Evolutionary conservation across 2,113 vertebrate genomes (phyloP), one percentile per base, ranked within the genome.

Genomic region (Amblyornis subalaris): DNA sequence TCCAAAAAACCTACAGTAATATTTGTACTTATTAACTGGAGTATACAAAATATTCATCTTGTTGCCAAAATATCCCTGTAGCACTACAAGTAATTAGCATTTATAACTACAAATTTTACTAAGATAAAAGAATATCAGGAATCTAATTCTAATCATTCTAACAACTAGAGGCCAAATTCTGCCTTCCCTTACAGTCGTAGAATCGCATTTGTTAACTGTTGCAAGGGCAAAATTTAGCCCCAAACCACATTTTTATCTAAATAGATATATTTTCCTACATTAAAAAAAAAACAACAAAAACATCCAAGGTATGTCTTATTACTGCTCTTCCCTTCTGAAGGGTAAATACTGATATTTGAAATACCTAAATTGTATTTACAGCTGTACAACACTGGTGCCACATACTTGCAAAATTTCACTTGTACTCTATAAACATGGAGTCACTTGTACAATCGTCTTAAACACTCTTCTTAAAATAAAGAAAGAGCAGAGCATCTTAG

Each of bases 311-410:
- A n/a, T 44, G 38, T 29, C 71, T 74, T 70, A 73, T 50, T 24
- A 28, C 47, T 80, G 66, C 48, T 93, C 86, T 84, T 97, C 91
- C 89, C 96, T 96, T 96, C 93, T 96, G 89, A 95, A 96, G 93
- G 94, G 95, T 96, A 93, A 96, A 94, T 89, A 95, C 45, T 73
- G 92, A 96, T 96, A 94, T 94, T 96, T 90, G 88, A 94, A 97
- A 97, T 93, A 96, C 94, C 93, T 91, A 70, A 82, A 91, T 80
- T 77, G 47, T 97, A 97, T 97, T 97, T 97, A 97, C 96, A 97
- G 89, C 95, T 97, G 94, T 96, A 96, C 96, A 96, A 91, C 79
- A 38, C 38, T 12, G 11, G 76, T 28, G 50, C 80, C 28, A 11
- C 65, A 12, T 35, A 61, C 82, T 65, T 80, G 73, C 82, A 88